phyloP scores from a whole-genome alignment of 2,888 invertebrate species.

The Antitype chi region DNA sequence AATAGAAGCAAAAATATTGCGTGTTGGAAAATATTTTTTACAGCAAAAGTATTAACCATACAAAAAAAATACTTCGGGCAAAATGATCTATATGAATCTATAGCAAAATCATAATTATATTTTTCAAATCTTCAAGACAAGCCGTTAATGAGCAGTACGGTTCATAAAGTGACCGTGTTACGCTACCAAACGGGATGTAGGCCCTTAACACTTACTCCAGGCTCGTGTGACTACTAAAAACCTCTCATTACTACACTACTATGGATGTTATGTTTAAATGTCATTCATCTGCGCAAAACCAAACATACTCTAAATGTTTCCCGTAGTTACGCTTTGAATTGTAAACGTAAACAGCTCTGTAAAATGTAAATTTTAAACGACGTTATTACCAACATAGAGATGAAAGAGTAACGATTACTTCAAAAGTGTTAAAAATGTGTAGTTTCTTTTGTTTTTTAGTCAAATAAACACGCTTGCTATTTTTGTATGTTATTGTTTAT shows the following conservation, averaged over 20 bases:
- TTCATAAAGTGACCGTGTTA: no score
- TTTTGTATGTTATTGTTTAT: constrained; percentile 36
- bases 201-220: no score
- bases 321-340: constrained; percentile 30
- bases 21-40: no score
- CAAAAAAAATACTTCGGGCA: no score
- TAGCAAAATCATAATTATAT: no score
- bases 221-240: no score
- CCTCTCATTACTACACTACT: background rate
- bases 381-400: constrained; percentile 9
- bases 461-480: constrained; percentile 31
- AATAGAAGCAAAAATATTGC: no score
- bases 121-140: no score
- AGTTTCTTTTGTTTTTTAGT: constrained; percentile 9
- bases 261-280: constrained; percentile 32
- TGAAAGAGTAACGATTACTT: constrained; percentile 24
- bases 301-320: constrained; percentile 34
- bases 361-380: constrained; percentile 30
- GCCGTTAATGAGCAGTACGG: no score
- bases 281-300: constrained; percentile 24
- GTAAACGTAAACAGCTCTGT: constrained; percentile 36
- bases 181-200: no score
- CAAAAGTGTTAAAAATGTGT: constrained; percentile 18
- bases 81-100: no score
- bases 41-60: no score